phyloP scores from a whole-genome alignment of 2,888 invertebrate species.

The Drosophila siamana region DNA sequence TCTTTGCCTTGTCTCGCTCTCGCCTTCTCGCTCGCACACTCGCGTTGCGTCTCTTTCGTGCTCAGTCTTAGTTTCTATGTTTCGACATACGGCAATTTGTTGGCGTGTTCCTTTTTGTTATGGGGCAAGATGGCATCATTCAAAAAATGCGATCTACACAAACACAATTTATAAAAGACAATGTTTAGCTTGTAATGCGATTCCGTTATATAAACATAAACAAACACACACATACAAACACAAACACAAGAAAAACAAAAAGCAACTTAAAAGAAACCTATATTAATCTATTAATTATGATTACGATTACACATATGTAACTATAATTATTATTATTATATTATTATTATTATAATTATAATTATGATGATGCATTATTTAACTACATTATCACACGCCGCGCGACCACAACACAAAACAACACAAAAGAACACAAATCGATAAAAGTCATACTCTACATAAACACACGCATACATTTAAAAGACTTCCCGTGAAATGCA shows the following conservation, averaged over 20 bases:
- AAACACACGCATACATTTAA: slow-evolving; percentile 23
- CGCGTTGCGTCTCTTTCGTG: neutral
- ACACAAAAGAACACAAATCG: slow-evolving; percentile 44
- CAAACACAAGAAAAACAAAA: slow-evolving; percentile 18
- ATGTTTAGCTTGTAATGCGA: slow-evolving; percentile 69
- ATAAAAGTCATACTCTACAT: slow-evolving; percentile 64
- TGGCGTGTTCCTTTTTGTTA: slow-evolving; percentile 14
- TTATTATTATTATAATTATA: slow-evolving; percentile 11
- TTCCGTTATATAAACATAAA: slow-evolving; percentile 53
- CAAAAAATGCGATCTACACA: slow-evolving; percentile 43
- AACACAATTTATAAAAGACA: slow-evolving; percentile 74
- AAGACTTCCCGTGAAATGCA: slow-evolving; percentile 19
- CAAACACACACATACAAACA: slow-evolving; percentile 1
- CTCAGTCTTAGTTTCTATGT: slow-evolving; percentile 6
- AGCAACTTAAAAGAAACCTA: slow-evolving; percentile 13
- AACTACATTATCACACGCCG: slow-evolving; percentile 55
- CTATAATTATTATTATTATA: slow-evolving; percentile 25
- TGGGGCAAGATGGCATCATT: slow-evolving; percentile 6
- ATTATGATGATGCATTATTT: slow-evolving; percentile 34
- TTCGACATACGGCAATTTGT: neutral
- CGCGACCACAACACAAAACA: slow-evolving; percentile 18
- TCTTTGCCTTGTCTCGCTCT: neutral
- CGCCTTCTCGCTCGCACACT: neutral
- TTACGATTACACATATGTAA: slow-evolving; percentile 32
- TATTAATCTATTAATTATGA: slow-evolving; percentile 37